A percentile compares a stretch with the other conserved stretches of the same genome.
Evolutionary conservation across 2,113 vertebrate genomes (phyloP).

Genomic region (Dasyurus viverrinus): DNA sequence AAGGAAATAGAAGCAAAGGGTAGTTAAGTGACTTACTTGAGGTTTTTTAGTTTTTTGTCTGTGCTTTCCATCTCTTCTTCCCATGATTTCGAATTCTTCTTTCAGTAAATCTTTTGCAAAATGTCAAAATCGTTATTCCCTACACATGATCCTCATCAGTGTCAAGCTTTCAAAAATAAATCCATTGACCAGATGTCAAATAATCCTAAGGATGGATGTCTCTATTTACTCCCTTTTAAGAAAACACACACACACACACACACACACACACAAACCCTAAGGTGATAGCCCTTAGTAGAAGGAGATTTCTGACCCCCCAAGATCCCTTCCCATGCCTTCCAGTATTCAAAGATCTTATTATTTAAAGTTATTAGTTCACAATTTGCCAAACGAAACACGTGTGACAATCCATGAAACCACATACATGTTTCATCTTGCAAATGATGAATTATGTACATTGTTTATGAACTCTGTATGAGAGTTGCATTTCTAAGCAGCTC

Average conservation of each 20-base stretch:
- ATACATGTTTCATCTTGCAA: background rate
- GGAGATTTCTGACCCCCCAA: background rate
- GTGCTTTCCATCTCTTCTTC: background rate
- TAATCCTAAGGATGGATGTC: too few species aligned
- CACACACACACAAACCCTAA: background rate
- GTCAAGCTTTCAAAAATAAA: background rate
- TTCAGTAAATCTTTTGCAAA: background rate
- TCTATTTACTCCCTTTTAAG: background rate
- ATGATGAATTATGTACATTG: background rate
- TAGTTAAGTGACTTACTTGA: background rate
- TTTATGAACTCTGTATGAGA: background rate
- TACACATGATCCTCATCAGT: background rate
- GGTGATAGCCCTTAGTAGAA: background rate
- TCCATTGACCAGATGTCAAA: constrained; percentile 4
- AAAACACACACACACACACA: background rate
- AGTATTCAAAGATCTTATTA: background rate
- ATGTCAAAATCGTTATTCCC: background rate
- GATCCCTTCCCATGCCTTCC: background rate
- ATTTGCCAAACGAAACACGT: background rate
- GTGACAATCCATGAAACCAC: background rate
- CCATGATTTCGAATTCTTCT: background rate
- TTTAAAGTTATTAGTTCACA: background rate
- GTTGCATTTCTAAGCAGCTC: background rate
- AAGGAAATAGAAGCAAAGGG: background rate
- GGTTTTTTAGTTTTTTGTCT: background rate